Evolutionary conservation across 2,113 vertebrate species (phyloP), one percentile per base, ranked within the genome.

Genomic region (Fulmarus glacialis): DNA sequence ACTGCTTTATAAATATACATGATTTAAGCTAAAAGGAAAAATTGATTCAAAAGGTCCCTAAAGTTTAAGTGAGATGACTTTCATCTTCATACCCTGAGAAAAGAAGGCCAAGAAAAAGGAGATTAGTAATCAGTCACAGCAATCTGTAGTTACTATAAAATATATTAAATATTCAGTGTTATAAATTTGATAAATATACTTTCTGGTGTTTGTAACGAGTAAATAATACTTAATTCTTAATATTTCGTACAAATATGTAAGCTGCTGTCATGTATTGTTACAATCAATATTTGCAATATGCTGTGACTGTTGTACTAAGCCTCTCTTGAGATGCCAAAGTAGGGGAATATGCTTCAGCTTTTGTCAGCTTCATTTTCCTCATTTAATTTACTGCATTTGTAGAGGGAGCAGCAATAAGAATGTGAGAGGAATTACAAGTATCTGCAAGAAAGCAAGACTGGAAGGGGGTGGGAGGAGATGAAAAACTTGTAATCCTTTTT

Each of bases 371-470:
- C 23, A n/a, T 93, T 87, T 64, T 79, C 74, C 56, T 86, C 53
- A 17, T 64, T 68, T 92, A 50, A 80, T 82, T 80, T 29, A 80
- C 58, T 80, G 30, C 34, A 52, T 70, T 90, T 90, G 52, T 82
- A 90, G 82, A 83, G 78, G 53, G 85, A 96, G 43, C 43, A 85
- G 70, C 66, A 30, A 1, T 80, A 97, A 94, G 93, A 95, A 96
- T 95, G 71, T 60, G 71, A 92, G 53, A 96, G 71, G 94, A 96
- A 96, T 95, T 96, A 47, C 89, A 97, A 96, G 36, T 93, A 96
- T 96, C 86, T 95, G 86, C 95, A 96, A 96, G 82, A 96, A 92
- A 70, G 90, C 94, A 93, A 73, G 71, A 90, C 88, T 95, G 75
- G 66, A 77, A 88, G 48, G 58, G 71, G 53, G 93, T 96, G 71